A percentile compares a stretch with the other conserved stretches of the same genome.
These are phyloP conservation scores for Entelurus aequoreus DNA, from an alignment of 2,113 vertebrate genomes.

Conservation along the genomic window DNA sequence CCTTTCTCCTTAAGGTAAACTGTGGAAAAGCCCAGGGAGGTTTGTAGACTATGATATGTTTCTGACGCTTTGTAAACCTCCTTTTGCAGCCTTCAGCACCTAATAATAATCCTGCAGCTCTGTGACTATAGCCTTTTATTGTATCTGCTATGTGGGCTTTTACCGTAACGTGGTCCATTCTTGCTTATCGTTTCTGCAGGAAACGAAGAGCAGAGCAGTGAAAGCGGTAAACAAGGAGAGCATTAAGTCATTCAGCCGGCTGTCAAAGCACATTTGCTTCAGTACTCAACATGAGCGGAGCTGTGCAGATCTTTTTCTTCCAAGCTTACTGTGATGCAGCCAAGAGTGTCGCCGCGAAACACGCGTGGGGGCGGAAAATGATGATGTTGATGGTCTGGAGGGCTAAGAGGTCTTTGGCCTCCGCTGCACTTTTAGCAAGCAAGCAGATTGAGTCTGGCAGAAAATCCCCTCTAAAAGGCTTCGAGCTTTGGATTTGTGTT, in stretches of 20 bases:
- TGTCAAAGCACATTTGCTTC: constrained; percentile 5
- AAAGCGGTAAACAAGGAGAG: constrained; percentile 1
- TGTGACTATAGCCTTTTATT: too few relatives aligned
- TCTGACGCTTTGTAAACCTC: too few relatives aligned
- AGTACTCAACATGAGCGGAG: constrained; percentile 2
- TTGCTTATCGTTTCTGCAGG: constrained; percentile 11
- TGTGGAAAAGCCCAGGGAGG: constrained; percentile 11
- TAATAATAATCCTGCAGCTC: too few relatives aligned
- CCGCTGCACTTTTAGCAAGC: constrained; percentile 20
- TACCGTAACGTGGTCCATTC: constrained; percentile 11
- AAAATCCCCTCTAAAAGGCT: constrained; percentile 57
- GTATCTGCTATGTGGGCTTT: neutral
- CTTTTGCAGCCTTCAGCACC: neutral
- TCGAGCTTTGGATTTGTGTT: constrained; percentile 42
- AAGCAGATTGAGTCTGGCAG: constrained; percentile 37
- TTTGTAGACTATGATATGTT: neutral
- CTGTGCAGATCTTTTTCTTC: constrained; percentile 1
- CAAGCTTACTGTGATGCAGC: neutral
- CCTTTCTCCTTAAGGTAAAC: constrained; percentile 47
- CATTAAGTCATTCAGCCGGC: constrained; percentile 12
- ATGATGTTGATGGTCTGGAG: neutral
- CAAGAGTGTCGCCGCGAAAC: neutral
- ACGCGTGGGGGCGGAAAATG: neutral
- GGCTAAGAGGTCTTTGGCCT: constrained; percentile 4
- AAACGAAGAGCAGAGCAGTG: constrained; percentile 1